Percentiles rank a stretch among this genome's conserved stretches.
Evolutionary conservation across 2,888 invertebrate genomes (phyloP).

Genomic region (Acrobasis repandana): DNA sequence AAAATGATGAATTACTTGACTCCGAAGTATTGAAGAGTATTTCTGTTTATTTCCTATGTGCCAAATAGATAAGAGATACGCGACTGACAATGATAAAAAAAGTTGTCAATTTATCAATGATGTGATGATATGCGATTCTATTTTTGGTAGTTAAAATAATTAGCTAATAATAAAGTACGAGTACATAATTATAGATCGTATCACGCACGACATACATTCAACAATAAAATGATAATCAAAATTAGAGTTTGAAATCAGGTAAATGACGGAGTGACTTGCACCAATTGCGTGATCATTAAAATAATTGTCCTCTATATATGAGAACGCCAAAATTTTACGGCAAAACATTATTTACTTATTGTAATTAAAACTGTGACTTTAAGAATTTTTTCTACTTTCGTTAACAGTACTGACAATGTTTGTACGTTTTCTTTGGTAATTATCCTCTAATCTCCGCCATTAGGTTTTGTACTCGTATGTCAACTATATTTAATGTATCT

Average conservation of each 20-base stretch:
- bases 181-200: background rate
- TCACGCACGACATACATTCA: background rate
- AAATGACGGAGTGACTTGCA: too few species aligned
- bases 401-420: background rate
- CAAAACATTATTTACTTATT: too few species aligned
- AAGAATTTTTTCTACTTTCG: too few species aligned
- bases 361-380: too few species aligned
- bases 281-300: too few species aligned
- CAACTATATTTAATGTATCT: background rate
- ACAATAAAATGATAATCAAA: too few species aligned
- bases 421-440: background rate
- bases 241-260: too few species aligned
- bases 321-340: too few species aligned
- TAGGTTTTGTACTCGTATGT: background rate
- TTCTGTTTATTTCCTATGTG: conserved; percentile 13
- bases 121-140: background rate
- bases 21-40: background rate
- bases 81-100: background rate
- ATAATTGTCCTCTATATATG: too few species aligned
- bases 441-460: background rate
- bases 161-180: background rate
- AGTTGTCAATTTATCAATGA: background rate
- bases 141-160: background rate
- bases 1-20: background rate
- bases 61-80: conserved; percentile 21